Percentiles rank a stretch among this genome's conserved stretches.
phyloP scores from a whole-genome alignment of 1,140 invertebrate species.

The Diprion similis region DNA sequence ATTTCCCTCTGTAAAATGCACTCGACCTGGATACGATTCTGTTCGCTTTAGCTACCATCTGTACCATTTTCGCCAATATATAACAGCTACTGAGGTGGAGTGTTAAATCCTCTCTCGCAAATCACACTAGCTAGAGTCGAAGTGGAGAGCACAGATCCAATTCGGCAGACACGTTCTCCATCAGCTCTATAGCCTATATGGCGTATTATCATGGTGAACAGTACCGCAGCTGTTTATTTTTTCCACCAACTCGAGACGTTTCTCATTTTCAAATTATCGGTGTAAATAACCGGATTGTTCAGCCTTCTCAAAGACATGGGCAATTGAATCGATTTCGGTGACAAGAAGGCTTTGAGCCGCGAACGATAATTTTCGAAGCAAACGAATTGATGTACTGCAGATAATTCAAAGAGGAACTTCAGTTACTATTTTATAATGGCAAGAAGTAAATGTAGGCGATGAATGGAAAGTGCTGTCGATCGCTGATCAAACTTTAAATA shows the following conservation, averaged over 20 bases:
- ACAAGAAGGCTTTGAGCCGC: slow-evolving; percentile 31
- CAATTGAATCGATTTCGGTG: slow-evolving; percentile 39
- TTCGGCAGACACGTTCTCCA: too few species aligned
- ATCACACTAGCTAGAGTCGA: neutral
- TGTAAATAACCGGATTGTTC: neutral
- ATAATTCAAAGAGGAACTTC: too few species aligned
- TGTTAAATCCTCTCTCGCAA: neutral
- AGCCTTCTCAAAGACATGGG: slow-evolving; percentile 7
- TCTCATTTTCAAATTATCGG: neutral
- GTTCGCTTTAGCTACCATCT: neutral
- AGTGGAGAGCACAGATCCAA: too few species aligned
- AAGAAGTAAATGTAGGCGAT: too few species aligned
- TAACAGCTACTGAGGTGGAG: too few species aligned
- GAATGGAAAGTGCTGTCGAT: too few species aligned
- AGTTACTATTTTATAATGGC: too few species aligned
- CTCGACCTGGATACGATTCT: neutral
- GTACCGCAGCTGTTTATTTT: neutral
- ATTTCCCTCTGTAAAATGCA: neutral
- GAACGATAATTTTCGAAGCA: slow-evolving; percentile 33
- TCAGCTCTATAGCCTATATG: too few species aligned
- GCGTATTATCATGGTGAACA: neutral
- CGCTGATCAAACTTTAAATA: too few species aligned
- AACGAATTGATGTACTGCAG: neutral
- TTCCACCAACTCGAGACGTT: neutral
- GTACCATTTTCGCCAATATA: too few species aligned